phyloP scores from a whole-genome alignment of 2,888 invertebrate genomes.

The Crematogaster levior region DNA sequence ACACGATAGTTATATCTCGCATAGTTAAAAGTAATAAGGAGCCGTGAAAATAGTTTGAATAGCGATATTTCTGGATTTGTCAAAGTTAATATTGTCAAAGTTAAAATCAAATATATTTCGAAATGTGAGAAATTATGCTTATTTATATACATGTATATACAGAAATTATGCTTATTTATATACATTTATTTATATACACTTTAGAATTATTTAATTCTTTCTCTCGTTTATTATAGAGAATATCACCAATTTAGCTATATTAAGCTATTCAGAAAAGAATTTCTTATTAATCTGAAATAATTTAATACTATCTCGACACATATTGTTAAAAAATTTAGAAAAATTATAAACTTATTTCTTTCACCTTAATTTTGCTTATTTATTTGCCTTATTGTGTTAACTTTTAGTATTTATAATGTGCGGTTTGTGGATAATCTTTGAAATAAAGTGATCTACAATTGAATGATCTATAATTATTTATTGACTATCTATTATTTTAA shows the following conservation, averaged over 20 bases:
- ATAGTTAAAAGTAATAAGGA: neutral
- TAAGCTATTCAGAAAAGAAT: neutral
- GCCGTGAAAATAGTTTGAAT: neutral
- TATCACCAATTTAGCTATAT: neutral
- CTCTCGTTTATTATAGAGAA: too few relatives aligned
- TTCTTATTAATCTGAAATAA: neutral
- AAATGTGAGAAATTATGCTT: too few relatives aligned
- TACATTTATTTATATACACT: neutral
- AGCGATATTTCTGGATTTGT: neutral
- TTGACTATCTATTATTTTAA: neutral
- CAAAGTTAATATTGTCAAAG: neutral
- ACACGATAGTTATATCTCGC: neutral
- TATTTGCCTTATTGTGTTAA: neutral
- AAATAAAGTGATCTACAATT: too few relatives aligned
- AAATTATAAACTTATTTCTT: neutral
- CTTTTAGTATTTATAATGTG: neutral
- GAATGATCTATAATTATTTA: neutral
- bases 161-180: too few relatives aligned
- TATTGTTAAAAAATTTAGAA: neutral
- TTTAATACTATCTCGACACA: neutral
- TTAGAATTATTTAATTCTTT: neutral
- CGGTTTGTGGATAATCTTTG: neutral
- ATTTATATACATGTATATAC: too few relatives aligned
- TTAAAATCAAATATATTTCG: too few relatives aligned
- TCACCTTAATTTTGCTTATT: neutral